These are phyloP conservation scores for Megalonaias nervosa DNA, from an alignment of 1,140 invertebrate species.

Conservation along the genomic window DNA sequence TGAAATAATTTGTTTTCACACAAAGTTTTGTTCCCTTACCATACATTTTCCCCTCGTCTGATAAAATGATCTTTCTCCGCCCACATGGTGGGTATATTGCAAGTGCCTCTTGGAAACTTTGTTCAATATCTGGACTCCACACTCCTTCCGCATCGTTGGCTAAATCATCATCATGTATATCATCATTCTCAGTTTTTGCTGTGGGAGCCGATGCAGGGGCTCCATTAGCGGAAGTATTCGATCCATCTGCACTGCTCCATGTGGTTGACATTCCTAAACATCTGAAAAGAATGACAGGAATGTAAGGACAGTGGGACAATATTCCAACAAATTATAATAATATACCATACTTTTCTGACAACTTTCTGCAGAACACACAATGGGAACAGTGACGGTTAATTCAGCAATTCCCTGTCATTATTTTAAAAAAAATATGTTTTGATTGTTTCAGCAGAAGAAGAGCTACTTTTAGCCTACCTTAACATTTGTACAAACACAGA, in stretches of 20 bases:
- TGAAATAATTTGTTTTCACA: too few species aligned
- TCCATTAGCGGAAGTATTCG: conserved; percentile 9
- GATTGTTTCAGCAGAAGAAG: too few species aligned
- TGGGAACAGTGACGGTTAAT: too few species aligned
- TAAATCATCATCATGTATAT: conserved; percentile 57
- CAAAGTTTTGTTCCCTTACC: conserved; percentile 81
- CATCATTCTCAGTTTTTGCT: conserved; percentile 48
- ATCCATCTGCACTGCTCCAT: conserved; percentile 47
- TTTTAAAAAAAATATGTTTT: too few species aligned
- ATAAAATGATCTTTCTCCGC: conserved; percentile 98
- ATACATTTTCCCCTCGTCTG: conserved; percentile 99
- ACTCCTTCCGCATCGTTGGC: conserved; percentile 95
- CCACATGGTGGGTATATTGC: conserved; percentile 99
- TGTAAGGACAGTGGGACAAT: too few species aligned
- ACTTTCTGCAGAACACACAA: too few species aligned
- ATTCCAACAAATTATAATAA: too few species aligned
- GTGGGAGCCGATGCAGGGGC: conserved; percentile 16
- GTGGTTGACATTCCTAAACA: conserved; percentile 50
- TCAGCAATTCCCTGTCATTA: too few species aligned
- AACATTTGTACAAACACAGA: too few species aligned
- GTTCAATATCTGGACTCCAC: conserved; percentile 99
- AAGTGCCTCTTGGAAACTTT: conserved; percentile 99
- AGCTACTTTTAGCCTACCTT: too few species aligned
- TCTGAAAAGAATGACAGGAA: too few species aligned
- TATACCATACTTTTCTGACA: too few species aligned